phyloP scores from a whole-genome alignment of 1,140 invertebrate species.

The Teleogryllus occipitalis region DNA sequence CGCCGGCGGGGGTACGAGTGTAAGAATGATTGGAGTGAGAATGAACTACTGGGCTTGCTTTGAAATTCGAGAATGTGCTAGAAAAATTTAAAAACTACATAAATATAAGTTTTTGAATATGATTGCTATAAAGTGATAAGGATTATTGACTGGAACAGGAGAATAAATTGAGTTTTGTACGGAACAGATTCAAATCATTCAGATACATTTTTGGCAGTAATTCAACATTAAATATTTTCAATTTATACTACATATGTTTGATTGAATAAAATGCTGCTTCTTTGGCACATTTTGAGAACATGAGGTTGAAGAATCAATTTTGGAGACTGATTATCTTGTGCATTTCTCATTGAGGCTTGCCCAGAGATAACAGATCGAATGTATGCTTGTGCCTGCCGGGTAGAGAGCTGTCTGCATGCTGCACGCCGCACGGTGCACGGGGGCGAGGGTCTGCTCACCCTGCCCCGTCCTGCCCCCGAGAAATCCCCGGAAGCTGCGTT shows the following conservation, averaged over 20 bases:
- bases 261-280: too few species aligned
- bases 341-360: not conserved
- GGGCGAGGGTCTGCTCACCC: not conserved
- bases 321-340: too few species aligned
- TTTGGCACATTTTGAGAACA: too few species aligned
- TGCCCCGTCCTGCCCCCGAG: not conserved
- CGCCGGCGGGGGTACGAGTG: conserved; percentile 41
- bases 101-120: not conserved
- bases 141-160: not conserved
- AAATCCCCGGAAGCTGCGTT: conserved; percentile 30
- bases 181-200: not conserved
- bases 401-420: not conserved
- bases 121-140: not conserved
- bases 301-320: too few species aligned
- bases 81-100: not conserved
- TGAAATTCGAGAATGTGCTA: not conserved
- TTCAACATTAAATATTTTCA: not conserved
- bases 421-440: not conserved
- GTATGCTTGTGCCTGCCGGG: not conserved
- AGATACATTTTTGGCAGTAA: not conserved
- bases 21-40: not conserved
- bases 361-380: not conserved
- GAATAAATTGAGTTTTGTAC: not conserved
- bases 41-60: not conserved
- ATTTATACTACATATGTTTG: not conserved